Percentiles rank a stretch among this genome's conserved stretches.
These are phyloP conservation scores for Danio tinwini DNA, from an alignment of 2,797 vertebrate species.

Conservation along the genomic window DNA sequence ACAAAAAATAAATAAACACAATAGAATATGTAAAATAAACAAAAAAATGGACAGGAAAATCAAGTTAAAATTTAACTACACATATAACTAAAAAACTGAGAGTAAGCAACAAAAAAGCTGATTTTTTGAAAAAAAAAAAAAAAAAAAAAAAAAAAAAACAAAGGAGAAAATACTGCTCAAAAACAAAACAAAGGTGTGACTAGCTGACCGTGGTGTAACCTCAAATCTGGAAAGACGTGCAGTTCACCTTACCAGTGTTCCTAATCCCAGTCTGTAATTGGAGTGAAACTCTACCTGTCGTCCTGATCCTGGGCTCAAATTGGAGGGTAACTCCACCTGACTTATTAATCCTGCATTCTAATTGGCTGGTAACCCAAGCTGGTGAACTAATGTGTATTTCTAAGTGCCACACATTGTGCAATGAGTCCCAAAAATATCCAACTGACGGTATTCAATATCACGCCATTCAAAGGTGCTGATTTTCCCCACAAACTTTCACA, in stretches of 20 bases:
- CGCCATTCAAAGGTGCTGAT: conserved; percentile 53
- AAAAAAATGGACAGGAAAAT: neutral
- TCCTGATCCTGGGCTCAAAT: conserved; percentile 66
- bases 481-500: conserved; percentile 57
- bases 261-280: conserved; percentile 74
- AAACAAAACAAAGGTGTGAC: conserved; percentile 37
- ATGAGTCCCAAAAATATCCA: conserved; percentile 65
- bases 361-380: conserved; percentile 58
- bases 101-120: too few relatives aligned
- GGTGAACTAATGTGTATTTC: conserved; percentile 58
- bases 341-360: conserved; percentile 68
- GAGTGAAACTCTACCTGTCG: conserved; percentile 67
- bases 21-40: too few relatives aligned
- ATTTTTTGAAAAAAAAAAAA: too few relatives aligned
- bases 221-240: conserved; percentile 60
- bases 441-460: conserved; percentile 58
- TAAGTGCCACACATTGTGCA: conserved; percentile 64
- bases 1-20: neutral
- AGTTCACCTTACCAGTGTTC: conserved; percentile 70
- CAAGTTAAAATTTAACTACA: too few relatives aligned
- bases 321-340: conserved; percentile 63
- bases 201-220: conserved; percentile 66
- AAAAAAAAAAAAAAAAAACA: neutral
- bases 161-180: neutral
- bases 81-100: too few relatives aligned